Base-by-base conservation (phyloP, 2,113 vertebrate species). In the Garra rufa region DNA sequence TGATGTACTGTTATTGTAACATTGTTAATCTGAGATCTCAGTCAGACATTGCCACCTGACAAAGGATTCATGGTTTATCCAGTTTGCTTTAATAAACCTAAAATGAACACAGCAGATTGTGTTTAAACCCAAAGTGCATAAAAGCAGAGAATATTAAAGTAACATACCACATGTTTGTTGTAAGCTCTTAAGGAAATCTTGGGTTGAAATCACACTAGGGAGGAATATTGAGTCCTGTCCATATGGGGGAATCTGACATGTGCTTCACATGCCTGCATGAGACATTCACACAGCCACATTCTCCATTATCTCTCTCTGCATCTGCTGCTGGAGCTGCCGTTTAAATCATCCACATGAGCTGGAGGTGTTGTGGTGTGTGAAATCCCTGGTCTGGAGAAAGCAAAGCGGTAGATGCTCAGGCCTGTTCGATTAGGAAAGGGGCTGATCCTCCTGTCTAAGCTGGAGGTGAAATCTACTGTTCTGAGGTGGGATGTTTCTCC, bases 201-300 rank as follows among this genome's bases (percentile, higher is more conserved):
- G 61, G 15, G n/a, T 79, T 5, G 10, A 79, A 28, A 17, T 63
- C 24, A 10, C 46, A 46, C n/a, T 2, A 4, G 41, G 41, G 6
- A 73, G 6, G 69, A 75, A 50, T 8, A 2, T 50, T 6, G 6
- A 73, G 57, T 48, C 30, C n/a, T 21, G 24, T 63, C 63, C 73
- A 71, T 69, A 83, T 83, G 85, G 75, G 8, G 67, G 70, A 80
- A 65, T 76, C 78, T 80, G 65, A 65, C 76, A 11, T 69, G 73
- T 28, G 77, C 48, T 41, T 50, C 43, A 52, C 44, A 38, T 69
- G 11, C 74, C 30, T 52, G 28, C 43, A 28, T 28, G 8, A 48
- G 44, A 76, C 14, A 30, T 21, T 69, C n/a, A 43, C 69, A 63
- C 44, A 13, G 13, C 17, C 43, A 44, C 1, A 15, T 11, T 9